Base-by-base conservation (phyloP, 2,888 invertebrate species). In the Microchrysa polita region DNA sequence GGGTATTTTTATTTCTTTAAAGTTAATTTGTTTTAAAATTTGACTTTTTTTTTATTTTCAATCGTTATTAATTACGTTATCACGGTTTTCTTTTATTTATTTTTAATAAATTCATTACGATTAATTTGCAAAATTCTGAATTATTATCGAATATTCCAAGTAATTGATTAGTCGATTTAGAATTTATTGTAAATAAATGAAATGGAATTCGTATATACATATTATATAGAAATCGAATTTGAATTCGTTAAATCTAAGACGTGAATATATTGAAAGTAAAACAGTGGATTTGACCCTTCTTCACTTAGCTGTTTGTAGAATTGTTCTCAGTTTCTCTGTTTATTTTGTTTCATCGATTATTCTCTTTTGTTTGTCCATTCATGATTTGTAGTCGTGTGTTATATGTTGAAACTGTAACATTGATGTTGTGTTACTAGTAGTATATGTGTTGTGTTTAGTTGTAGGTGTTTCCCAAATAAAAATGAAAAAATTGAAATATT, bases 251-350 rank as follows among this genome's bases (percentile, higher is more conserved):
- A 22, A 69, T 55, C n/a, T 52, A 69, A 69, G 55, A 69, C 69
- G 42, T 69, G 55, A 69, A 69, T 69, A 69, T 69, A 69, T 48
- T 82, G 78, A 82, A 81, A 82, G 82, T 82, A 82, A 83, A 84
- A 84, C 84, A 84, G 84, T 84, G 84, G 84, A 84, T 84, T 84
- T 81, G 82, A 84, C 82, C 84, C 84, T 84, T 84, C 84, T 82
- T 79, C 80, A 60, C 48, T 60, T 72, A 65, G 53, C 52, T 67
- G 67, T 67, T 4, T 67, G 67, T 72, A 72, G 72, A 63, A 9
- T 40, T 60, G 60, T 57, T 16, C 42, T 20, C 5, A 44, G 9
- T 44, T 63, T 40, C 18, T 52, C 52, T n/a, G 18, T 63, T 27
- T 20, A 23, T 61, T 61, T 16, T 53, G 42, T 34, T 59, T 61